These are phyloP conservation scores for Pinctada fucata DNA, from an alignment of 2,888 invertebrate species.

Conservation along the genomic window DNA sequence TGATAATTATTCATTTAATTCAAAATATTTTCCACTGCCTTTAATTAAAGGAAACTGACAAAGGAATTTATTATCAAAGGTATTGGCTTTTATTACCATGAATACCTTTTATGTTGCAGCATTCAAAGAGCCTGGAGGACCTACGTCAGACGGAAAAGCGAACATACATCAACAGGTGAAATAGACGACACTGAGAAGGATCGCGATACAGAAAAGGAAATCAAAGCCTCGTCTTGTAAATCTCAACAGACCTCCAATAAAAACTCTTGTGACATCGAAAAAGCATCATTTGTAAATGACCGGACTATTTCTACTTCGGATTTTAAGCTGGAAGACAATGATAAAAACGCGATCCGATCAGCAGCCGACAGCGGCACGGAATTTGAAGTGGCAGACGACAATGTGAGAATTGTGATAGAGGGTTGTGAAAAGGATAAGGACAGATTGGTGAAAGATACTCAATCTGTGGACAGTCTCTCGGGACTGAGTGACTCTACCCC, in stretches of 20 bases:
- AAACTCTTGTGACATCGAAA: neutral
- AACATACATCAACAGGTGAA: neutral
- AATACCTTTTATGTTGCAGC: constrained; percentile 42
- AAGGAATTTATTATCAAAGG: too few relatives aligned
- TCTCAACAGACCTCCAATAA: too few relatives aligned
- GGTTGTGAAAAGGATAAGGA: neutral
- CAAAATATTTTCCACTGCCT: too few relatives aligned
- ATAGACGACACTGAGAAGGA: constrained; percentile 21
- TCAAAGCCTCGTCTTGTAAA: neutral
- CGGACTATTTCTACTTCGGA: neutral
- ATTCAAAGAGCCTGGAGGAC: constrained; percentile 64
- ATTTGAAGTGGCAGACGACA: constrained; percentile 6
- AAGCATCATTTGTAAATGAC: neutral
- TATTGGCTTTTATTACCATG: too few relatives aligned
- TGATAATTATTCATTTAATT: too few relatives aligned
- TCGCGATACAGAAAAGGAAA: constrained; percentile 12
- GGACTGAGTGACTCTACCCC: constrained; percentile 47
- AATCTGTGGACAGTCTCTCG: neutral
- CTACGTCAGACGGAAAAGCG: constrained; percentile 44
- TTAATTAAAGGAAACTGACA: too few relatives aligned
- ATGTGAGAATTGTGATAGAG: constrained; percentile 18
- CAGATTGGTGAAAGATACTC: neutral
- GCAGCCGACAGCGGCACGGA: too few relatives aligned
- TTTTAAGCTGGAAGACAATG: neutral
- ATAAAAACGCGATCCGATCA: too few relatives aligned